phyloP scores from a whole-genome alignment of 2,797 vertebrate genomes.

The Pipistrellus pipistrellus region DNA sequence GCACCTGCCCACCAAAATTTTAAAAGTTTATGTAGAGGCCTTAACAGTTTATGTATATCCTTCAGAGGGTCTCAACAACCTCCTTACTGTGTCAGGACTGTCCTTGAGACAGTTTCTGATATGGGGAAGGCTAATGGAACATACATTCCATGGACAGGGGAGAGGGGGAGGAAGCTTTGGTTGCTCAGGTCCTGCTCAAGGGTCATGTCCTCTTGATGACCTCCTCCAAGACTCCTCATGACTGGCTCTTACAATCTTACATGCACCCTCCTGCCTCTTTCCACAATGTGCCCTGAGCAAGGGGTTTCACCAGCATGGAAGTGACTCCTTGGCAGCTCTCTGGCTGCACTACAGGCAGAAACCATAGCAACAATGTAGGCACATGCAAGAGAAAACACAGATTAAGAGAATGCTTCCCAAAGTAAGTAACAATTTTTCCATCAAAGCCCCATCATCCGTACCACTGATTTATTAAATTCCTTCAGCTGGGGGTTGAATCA shows the following conservation, averaged over 20 bases:
- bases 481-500: not conserved
- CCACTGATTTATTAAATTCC: not conserved
- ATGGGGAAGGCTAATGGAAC: not conserved
- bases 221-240: not conserved
- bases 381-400: not conserved
- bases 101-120: not conserved
- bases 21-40: not conserved
- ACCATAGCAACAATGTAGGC: not conserved
- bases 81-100: not conserved
- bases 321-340: not conserved
- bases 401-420: not conserved
- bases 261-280: not conserved
- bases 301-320: not conserved
- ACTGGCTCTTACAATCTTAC: not conserved
- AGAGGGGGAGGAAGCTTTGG: not conserved
- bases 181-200: not conserved
- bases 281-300: not conserved
- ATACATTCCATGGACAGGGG: not conserved
- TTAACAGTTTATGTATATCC: not conserved
- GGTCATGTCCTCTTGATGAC: not conserved
- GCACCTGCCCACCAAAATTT: not conserved
- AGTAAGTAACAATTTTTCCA: not conserved
- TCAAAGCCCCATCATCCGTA: not conserved
- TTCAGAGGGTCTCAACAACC: not conserved
- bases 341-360: not conserved